Percentiles rank a stretch among this genome's conserved stretches.
Conservation (phyloP, 1,140 invertebrate genomes). For the Drosophila obscura region DNA sequence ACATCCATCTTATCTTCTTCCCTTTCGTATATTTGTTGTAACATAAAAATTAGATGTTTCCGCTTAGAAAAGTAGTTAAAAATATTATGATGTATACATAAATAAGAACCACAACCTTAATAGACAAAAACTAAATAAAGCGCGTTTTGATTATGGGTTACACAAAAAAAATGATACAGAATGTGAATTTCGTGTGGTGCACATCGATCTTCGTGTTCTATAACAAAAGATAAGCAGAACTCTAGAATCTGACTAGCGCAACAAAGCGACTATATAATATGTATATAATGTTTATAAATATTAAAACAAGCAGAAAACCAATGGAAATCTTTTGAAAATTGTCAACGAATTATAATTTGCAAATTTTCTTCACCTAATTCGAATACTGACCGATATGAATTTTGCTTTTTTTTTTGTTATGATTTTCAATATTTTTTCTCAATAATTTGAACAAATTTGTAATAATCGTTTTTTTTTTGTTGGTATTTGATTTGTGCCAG, state of each 20-base stretch:
- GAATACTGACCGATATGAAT: slow-evolving; percentile 79
- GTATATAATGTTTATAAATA: slow-evolving; percentile 23
- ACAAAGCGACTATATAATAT: slow-evolving; percentile 55
- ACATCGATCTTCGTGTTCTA: slow-evolving; percentile 34
- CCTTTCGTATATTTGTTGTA: slow-evolving; percentile 37
- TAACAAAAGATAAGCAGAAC: slow-evolving; percentile 63
- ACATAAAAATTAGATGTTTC: slow-evolving; percentile 51
- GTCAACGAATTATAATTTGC: slow-evolving; percentile 41
- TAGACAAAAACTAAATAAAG: slow-evolving; percentile 70
- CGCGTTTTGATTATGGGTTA: slow-evolving; percentile 61
- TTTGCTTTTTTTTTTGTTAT: slow-evolving; percentile 47
- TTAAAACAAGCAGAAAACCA: slow-evolving; percentile 42
- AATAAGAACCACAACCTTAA: slow-evolving; percentile 82
- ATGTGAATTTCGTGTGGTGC: slow-evolving; percentile 25
- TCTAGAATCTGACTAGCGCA: slow-evolving; percentile 69
- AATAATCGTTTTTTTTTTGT: slow-evolving; percentile 57
- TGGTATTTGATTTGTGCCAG: slow-evolving; percentile 43
- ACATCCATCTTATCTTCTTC: slow-evolving; percentile 43
- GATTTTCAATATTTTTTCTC: slow-evolving; percentile 27
- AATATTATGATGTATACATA: slow-evolving; percentile 64
- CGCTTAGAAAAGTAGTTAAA: slow-evolving; percentile 71
- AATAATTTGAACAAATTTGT: slow-evolving; percentile 47
- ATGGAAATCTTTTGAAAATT: slow-evolving; percentile 41
- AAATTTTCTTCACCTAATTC: slow-evolving; percentile 70
- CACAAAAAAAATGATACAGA: slow-evolving; percentile 42